These are phyloP conservation scores for Cheirogaleus major DNA, from an alignment of 2,797 vertebrate species.

Conservation along the genomic window DNA sequence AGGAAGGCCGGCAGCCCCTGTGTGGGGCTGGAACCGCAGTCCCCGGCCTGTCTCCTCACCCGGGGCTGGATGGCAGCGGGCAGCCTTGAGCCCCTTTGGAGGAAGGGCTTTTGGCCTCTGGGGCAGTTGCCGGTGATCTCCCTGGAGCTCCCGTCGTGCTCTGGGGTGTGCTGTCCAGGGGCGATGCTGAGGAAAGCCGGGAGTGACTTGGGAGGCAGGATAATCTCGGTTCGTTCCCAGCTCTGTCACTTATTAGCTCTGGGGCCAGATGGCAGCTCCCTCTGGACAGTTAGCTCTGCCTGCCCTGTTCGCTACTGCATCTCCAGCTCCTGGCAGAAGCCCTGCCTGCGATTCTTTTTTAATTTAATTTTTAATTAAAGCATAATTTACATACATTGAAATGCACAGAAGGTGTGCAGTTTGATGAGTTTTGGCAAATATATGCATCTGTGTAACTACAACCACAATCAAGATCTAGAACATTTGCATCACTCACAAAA, in stretches of 20 bases:
- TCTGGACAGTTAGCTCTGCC: conserved; percentile 47
- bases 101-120: neutral
- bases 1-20: neutral
- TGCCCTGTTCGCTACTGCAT: conserved; percentile 43
- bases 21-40: neutral
- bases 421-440: conserved; percentile 50
- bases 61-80: neutral
- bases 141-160: conserved; percentile 2
- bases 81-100: neutral
- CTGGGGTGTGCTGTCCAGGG: neutral
- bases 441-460: neutral
- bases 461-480: neutral
- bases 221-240: neutral
- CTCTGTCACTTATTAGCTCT: conserved; percentile 62
- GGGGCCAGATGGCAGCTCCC: conserved; percentile 67
- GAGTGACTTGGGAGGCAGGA: neutral
- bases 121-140: neutral
- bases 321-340: conserved; percentile 52
- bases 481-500: neutral
- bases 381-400: conserved; percentile 69
- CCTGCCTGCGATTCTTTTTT: conserved; percentile 62
- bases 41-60: neutral
- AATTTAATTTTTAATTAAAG: conserved; percentile 77
- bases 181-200: neutral
- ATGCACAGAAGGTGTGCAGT: conserved; percentile 55